Conservation (phyloP, 2,888 invertebrate species). For the Spisula solida region DNA sequence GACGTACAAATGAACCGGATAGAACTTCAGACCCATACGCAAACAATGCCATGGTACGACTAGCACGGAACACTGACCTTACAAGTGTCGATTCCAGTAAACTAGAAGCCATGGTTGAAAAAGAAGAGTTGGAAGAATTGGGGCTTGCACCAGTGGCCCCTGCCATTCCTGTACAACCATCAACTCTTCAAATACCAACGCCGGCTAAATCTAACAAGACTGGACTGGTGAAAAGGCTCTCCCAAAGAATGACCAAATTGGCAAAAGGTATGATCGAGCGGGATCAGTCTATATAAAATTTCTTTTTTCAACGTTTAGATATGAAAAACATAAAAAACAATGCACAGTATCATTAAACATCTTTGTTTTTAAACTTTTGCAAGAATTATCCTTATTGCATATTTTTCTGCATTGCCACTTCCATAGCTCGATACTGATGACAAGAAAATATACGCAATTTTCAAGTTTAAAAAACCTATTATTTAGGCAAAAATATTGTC, state of each 20-base stretch:
- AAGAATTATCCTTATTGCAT: no score
- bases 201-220: background rate
- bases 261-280: background rate
- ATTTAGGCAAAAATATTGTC: no score
- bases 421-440: no score
- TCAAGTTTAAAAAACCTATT: no score
- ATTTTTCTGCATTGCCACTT: no score
- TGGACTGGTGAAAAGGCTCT: conserved; percentile 33
- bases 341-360: no score
- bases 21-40: background rate
- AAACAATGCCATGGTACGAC: background rate
- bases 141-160: conserved; percentile 14
- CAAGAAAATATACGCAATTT: no score
- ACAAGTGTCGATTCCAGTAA: background rate
- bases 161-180: no score
- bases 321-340: no score
- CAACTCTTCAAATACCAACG: background rate
- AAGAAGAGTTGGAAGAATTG: background rate
- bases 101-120: conserved; percentile 10
- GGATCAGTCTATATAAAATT: no score
- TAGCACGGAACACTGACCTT: background rate
- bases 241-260: conserved; percentile 26
- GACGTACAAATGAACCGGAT: background rate
- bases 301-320: no score
- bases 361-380: no score